These are phyloP conservation scores for Myotis myotis DNA, from an alignment of 2,797 vertebrate genomes.

Conservation along the genomic window DNA sequence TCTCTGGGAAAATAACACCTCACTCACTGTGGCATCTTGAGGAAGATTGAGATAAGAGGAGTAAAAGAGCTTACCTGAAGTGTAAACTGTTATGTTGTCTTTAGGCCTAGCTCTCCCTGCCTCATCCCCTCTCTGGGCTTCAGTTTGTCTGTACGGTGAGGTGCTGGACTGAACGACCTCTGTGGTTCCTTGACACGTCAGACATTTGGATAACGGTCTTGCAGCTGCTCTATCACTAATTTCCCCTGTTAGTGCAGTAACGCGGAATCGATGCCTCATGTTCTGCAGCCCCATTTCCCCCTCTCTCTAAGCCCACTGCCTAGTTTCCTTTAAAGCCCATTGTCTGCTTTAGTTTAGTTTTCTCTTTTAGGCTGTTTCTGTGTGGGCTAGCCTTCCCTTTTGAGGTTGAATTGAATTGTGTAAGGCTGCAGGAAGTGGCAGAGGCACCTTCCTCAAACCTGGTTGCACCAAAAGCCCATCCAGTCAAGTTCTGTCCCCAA, in stretches of 20 bases:
- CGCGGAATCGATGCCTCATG: not conserved
- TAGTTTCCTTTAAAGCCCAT: slow-evolving; percentile 31
- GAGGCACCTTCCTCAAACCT: slow-evolving; percentile 73
- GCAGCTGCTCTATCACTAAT: not conserved
- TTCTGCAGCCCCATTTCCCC: not conserved
- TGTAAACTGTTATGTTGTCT: not conserved
- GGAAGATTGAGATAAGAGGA: not conserved
- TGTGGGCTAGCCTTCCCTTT: slow-evolving; percentile 56
- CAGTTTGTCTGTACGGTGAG: not conserved
- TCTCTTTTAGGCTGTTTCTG: slow-evolving; percentile 27
- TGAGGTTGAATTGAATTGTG: slow-evolving; percentile 65
- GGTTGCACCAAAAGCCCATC: slow-evolving; percentile 58
- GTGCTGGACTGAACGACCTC: not conserved
- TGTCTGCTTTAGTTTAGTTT: slow-evolving; percentile 18
- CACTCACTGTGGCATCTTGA: not conserved
- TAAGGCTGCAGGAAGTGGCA: slow-evolving; percentile 66
- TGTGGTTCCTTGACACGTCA: not conserved
- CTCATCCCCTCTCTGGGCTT: not conserved
- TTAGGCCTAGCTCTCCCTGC: not conserved
- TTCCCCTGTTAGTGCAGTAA: not conserved
- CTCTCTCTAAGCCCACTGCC: not conserved
- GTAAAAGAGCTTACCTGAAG: not conserved
- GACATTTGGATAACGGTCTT: not conserved
- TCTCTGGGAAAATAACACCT: slow-evolving; percentile 5
- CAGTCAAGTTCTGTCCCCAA: slow-evolving; percentile 48